These are phyloP conservation scores for Sphinx pinastri DNA, from an alignment of 2,888 invertebrate genomes.

Conservation along the genomic window DNA sequence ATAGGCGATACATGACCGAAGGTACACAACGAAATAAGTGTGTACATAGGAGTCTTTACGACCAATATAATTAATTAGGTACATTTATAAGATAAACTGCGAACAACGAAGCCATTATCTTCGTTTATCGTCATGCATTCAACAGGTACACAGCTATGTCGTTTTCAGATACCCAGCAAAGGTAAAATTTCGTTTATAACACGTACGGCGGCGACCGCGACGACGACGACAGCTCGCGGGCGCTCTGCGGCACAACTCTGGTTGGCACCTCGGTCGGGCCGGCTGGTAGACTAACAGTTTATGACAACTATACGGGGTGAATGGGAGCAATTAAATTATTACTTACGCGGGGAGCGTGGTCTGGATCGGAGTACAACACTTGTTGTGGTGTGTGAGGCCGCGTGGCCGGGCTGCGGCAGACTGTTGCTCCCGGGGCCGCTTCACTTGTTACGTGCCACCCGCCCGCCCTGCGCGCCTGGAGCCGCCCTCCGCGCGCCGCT, in stretches of 20 bases:
- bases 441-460: conserved; percentile 82
- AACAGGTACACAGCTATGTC: conserved; percentile 70
- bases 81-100: conserved; percentile 31
- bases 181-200: conserved; percentile 47
- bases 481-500: conserved; percentile 53
- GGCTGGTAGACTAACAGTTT: conserved; percentile 33
- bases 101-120: conserved; percentile 14
- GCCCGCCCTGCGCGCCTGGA: conserved; percentile 65
- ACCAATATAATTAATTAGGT: conserved; percentile 42
- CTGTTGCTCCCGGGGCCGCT: conserved; percentile 83
- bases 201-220: conserved; percentile 40
- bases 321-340: conserved; percentile 63
- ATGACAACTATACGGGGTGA: conserved; percentile 43
- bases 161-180: conserved; percentile 54
- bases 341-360: conserved; percentile 71
- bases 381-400: conserved; percentile 70
- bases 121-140: conserved; percentile 63
- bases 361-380: conserved; percentile 59
- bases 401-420: conserved; percentile 83
- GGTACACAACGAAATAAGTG: not conserved
- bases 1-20: not conserved
- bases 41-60: conserved; percentile 27
- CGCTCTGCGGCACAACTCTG: conserved; percentile 12
- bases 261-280: conserved; percentile 33
- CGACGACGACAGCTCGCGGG: conserved; percentile 30